These are phyloP conservation scores for Ceyx erithaca DNA, from an alignment of 2,797 vertebrate genomes.

Conservation along the genomic window DNA sequence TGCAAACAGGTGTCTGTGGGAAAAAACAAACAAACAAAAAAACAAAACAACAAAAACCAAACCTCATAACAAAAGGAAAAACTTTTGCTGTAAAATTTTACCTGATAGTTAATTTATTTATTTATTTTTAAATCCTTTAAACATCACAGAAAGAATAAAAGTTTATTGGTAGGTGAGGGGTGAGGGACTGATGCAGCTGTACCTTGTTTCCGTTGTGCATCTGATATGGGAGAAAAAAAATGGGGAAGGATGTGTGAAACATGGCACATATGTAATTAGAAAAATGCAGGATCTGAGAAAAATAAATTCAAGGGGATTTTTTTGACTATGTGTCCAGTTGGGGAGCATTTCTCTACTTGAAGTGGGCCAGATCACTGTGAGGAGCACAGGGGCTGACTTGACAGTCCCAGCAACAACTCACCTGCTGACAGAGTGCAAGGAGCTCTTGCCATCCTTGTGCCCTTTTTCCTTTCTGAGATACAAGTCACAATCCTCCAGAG, in stretches of 20 bases:
- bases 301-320: constrained; percentile 18
- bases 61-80: neutral
- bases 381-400: neutral
- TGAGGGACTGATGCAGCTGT: neutral
- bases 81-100: constrained; percentile 14
- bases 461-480: fast-evolving
- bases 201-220: neutral
- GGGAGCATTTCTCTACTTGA: constrained; percentile 10
- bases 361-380: neutral
- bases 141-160: neutral
- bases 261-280: neutral
- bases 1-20: constrained; percentile 4
- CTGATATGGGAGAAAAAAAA: neutral
- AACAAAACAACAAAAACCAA: neutral
- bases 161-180: neutral
- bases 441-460: neutral
- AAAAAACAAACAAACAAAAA: neutral
- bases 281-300: neutral
- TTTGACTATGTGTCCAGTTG: neutral
- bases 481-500: neutral
- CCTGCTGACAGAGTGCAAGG: neutral
- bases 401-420: fast-evolving
- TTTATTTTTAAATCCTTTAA: no score
- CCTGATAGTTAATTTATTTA: neutral
- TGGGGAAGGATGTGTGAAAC: neutral